Base-by-base conservation (phyloP, 1,140 invertebrate species). In the Brachystomella parvula region DNA sequence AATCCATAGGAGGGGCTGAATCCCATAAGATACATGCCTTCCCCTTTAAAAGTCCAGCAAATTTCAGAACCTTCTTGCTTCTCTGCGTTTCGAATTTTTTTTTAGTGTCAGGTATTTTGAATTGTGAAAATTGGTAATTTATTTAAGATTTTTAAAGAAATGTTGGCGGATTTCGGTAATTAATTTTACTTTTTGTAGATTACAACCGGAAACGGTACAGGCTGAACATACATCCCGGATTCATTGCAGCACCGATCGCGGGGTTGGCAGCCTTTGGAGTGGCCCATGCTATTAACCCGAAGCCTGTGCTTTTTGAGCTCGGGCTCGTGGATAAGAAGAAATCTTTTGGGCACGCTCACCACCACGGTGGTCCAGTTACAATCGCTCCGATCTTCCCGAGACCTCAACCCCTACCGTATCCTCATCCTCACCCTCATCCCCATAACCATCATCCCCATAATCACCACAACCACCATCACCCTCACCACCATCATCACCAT, bases 201-300 rank as follows among this genome's bases (percentile, higher is more conserved):
- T 47, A 65, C 33, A 59, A 65, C 15, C 58, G 58, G 33, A 69
- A 66, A 59, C 58, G 64, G 3, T 61, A 65, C 30, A 58, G 68
- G 3, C 33, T 69, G 19, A 17, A 64, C 44, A 60, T 69, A n/a
- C 68, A 69, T 33, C 68, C 68, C 9, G 68, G 63, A 3, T 49
- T 66, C 26, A 69, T 69, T 28, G 68, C 68, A 6, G 68, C 68
- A 9, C 68, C 68, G 29, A 19, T 69, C 1, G 68, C 68, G 1
- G 68, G 68, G 6, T 39, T 65, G n/a, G 68, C 68, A 6, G 68
- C 68, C 1, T 69, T 65, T 44, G 64, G 64, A 47, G 68, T 60
- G n/a, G 68, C 64, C 1, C 61, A 64, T 12, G 68, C 68, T 6
- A n/a, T 69, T 3, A 66, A 63, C 12, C 61, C 66, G 9, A 69